Evolutionary conservation across 2,113 vertebrate genomes (phyloP).

Genomic region (Propithecus coquereli): DNA sequence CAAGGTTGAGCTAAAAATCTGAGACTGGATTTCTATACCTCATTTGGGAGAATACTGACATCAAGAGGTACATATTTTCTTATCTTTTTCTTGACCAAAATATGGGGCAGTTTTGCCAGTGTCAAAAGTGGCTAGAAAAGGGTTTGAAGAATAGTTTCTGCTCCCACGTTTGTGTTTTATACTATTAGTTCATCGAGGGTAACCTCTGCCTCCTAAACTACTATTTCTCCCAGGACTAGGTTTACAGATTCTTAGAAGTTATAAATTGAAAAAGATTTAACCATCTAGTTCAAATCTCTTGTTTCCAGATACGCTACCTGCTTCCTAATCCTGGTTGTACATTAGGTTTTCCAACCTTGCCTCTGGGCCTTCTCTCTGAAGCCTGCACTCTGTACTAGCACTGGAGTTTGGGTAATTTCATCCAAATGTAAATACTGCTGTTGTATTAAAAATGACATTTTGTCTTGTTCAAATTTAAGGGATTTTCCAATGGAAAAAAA

Average conservation of each 20-base stretch:
- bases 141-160: not conserved
- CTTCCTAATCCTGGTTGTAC: not conserved
- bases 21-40: not conserved
- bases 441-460: conserved; percentile 15
- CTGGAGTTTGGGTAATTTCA: not conserved
- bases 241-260: not conserved
- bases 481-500: not conserved
- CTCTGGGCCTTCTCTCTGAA: not conserved
- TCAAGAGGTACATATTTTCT: not conserved
- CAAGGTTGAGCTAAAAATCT: not conserved
- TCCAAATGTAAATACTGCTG: conserved; percentile 10
- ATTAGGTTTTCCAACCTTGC: not conserved
- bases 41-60: not conserved
- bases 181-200: not conserved
- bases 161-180: not conserved
- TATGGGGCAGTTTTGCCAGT: not conserved
- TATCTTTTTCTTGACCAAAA: not conserved
- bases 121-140: not conserved
- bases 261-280: not conserved
- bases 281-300: not conserved
- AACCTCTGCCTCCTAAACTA: not conserved
- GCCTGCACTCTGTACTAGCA: not conserved
- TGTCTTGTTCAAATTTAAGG: not conserved
- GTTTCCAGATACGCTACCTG: not conserved
- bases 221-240: not conserved